A percentile compares a stretch with the other conserved stretches of the same genome.
Conservation (phyloP, 2,888 invertebrate species). For the Cheilosia pagana region DNA sequence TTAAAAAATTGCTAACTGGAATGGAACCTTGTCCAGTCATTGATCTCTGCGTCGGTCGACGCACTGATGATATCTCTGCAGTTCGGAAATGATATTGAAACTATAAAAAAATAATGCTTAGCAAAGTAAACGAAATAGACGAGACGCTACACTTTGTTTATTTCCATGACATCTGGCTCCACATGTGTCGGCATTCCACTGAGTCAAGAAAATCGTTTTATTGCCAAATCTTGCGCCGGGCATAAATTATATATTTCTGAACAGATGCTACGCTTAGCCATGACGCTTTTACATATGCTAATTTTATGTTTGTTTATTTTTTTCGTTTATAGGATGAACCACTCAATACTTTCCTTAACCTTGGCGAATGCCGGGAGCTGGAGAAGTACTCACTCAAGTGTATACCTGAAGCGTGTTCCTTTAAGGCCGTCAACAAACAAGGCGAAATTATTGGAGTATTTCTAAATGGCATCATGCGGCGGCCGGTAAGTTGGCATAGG, state of each 20-base stretch:
- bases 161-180: conserved; percentile 22
- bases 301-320: conserved; percentile 29
- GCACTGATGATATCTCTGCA: conserved; percentile 23
- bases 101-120: conserved; percentile 31
- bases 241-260: conserved; percentile 43
- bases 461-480: conserved; percentile 84
- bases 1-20: conserved; percentile 6
- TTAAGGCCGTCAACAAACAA: conserved; percentile 84
- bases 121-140: conserved; percentile 26
- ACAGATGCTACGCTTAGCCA: conserved; percentile 2
- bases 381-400: conserved; percentile 85
- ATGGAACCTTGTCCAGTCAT: conserved; percentile 51
- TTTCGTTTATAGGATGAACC: conserved; percentile 82
- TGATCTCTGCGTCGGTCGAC: conserved; percentile 33
- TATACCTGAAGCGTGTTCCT: conserved; percentile 85
- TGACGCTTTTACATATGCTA: conserved; percentile 14
- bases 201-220: conserved; percentile 10
- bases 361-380: conserved; percentile 84
- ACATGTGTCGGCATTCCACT: conserved; percentile 38
- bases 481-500: conserved; percentile 78
- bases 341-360: conserved; percentile 81
- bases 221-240: conserved; percentile 31
- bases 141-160: conserved; percentile 27
- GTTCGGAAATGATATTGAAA: conserved; percentile 37
- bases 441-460: conserved; percentile 85